Percentiles rank a stretch among this genome's conserved stretches.
Conservation (phyloP, 1,140 invertebrate species). For the Lethrus apterus region DNA sequence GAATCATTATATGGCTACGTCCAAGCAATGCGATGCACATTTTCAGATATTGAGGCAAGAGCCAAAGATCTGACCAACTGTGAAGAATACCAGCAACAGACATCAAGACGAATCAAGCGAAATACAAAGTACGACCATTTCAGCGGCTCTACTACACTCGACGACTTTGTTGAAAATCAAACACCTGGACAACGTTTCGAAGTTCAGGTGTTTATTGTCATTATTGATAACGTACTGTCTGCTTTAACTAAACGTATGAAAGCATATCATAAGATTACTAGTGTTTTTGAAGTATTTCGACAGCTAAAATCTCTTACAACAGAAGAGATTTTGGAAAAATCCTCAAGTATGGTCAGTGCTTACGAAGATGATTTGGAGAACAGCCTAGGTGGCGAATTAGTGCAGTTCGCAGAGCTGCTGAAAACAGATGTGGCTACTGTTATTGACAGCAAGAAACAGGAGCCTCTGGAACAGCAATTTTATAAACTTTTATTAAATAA, state of each 20-base stretch:
- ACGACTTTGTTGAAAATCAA: conserved; percentile 20
- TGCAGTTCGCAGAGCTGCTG: conserved; percentile 27
- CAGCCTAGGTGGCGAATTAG: conserved; percentile 25
- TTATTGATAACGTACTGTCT: conserved; percentile 24
- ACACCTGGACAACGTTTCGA: conserved; percentile 18
- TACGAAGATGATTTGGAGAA: conserved; percentile 27
- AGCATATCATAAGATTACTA: conserved; percentile 14
- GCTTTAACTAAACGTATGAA: conserved; percentile 23
- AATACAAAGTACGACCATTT: conserved; percentile 18
- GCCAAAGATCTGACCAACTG: conserved; percentile 17
- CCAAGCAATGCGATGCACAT: conserved; percentile 22
- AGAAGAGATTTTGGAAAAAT: conserved; percentile 27
- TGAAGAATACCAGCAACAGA: conserved; percentile 20
- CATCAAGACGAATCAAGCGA: conserved; percentile 16
- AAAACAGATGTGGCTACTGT: conserved; percentile 26
- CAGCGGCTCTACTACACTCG: conserved; percentile 14
- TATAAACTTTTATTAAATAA: conserved; percentile 13
- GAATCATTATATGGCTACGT: conserved; percentile 25
- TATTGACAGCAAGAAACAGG: conserved; percentile 25
- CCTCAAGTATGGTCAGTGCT: conserved; percentile 26
- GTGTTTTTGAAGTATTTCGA: conserved; percentile 26
- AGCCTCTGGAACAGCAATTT: conserved; percentile 18
- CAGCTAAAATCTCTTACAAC: conserved; percentile 26
- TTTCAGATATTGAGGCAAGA: conserved; percentile 21
- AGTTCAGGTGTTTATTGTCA: conserved; percentile 25